Percentiles rank a stretch among this genome's conserved stretches.
phyloP scores from a whole-genome alignment of 2,888 invertebrate species.

The Luperina nickerlii region DNA sequence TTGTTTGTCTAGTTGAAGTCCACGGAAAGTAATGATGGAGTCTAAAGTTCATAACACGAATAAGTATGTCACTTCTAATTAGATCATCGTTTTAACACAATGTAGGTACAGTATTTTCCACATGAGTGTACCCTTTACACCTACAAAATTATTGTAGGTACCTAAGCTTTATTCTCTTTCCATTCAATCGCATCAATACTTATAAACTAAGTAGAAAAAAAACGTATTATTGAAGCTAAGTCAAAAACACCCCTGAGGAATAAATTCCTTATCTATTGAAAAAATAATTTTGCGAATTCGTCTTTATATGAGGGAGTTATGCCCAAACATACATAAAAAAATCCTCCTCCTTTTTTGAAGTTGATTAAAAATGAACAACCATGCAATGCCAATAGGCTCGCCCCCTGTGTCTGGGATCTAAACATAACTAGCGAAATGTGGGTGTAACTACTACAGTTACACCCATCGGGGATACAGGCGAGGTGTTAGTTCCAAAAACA shows the following conservation, averaged over 20 bases:
- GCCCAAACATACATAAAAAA: no score
- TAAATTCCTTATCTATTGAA: no score
- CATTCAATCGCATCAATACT: not conserved
- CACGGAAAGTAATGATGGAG: constrained; percentile 18
- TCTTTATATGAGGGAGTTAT: no score
- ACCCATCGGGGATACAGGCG: not conserved
- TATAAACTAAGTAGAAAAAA: no score
- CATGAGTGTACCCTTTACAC: not conserved
- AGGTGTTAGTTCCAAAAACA: not conserved
- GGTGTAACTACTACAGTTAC: not conserved
- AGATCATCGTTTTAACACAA: constrained; percentile 16
- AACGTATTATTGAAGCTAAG: no score
- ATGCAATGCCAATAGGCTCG: not conserved
- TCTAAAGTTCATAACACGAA: constrained; percentile 31
- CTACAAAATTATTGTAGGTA: not conserved
- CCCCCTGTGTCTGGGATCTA: not conserved
- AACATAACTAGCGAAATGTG: not conserved
- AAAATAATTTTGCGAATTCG: no score
- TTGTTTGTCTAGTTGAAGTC: constrained; percentile 12
- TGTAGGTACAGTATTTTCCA: constrained; percentile 1
- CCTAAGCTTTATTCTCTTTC: not conserved
- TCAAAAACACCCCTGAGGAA: no score
- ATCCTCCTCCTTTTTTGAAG: no score
- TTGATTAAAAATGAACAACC: not conserved
- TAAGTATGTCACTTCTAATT: constrained; percentile 24